Base-by-base conservation (phyloP, 2,113 vertebrate genomes). In the Triplophysa tibetana region DNA sequence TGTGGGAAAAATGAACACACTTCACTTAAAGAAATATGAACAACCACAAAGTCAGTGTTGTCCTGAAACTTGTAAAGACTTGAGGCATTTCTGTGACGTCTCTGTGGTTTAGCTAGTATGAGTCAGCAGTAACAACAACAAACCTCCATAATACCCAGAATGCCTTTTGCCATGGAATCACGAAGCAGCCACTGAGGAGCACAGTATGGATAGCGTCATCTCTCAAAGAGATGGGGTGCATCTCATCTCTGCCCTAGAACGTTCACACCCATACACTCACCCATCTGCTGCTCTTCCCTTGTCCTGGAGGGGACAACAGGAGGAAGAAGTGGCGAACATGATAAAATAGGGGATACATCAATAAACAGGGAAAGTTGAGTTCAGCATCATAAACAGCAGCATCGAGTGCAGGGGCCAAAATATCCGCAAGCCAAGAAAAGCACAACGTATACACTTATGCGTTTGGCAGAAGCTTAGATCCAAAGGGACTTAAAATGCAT, bases 121-220 rank as follows among this genome's bases (percentile, higher is more conserved):
- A 78, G 38, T 70, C 66, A 78, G 65, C 77, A 78, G 23, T n/a
- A 61, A 70, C 45, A 48, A 13, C 66, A 54, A 58, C n/a, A 41
- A 19, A 41, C 50, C 33, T 58, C 64, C 52, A 61, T 8, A 54
- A 19, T 60, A 78, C 3, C 41, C 56, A 62, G 8, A 62, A 79
- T 33, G 23, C 76, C 0, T 69, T 69, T 29, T 29, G 16, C 9
- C 45, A 52, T 3, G 24, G 29, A 60, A 48, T 48, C 52, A 9
- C n/a, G 14, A 54, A 56, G 69, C 48, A 70, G 26, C 64, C 19
- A 23, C 50, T 45, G 52, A 54, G 75, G 12, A 45, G 21, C 50
- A 69, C 16, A 9, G 43, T 45, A 48, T 16, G 26, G 48, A 9
- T 2, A 1, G 65, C 67, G 64, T 68, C 54, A 24, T 69, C 58